These are phyloP conservation scores for Antidorcas marsupialis DNA, from an alignment of 2,113 vertebrate genomes.

Conservation along the genomic window DNA sequence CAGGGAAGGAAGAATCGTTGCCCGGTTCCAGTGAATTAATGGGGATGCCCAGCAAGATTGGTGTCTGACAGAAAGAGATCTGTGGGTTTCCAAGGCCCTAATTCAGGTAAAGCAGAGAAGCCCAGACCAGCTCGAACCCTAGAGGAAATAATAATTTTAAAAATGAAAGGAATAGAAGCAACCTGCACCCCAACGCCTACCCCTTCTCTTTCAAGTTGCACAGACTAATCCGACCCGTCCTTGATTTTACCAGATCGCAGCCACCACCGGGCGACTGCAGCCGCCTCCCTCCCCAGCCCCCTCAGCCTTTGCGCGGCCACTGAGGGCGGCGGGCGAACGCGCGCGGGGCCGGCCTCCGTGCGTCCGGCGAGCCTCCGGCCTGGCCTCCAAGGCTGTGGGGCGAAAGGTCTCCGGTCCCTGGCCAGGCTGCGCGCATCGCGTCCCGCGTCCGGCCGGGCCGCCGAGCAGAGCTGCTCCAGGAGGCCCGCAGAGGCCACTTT, in stretches of 20 bases:
- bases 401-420: background rate
- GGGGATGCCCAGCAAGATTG: background rate
- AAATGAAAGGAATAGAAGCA: background rate
- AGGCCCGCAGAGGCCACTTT: constrained; percentile 75
- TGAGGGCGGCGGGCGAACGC: background rate
- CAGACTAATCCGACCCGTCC: background rate
- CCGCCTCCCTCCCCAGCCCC: background rate
- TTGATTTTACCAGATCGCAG: background rate
- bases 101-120: constrained; percentile 8
- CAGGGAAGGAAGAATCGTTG: background rate
- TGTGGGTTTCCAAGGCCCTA: background rate
- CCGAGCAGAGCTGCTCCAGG: background rate
- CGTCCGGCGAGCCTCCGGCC: background rate
- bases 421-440: background rate
- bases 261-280: background rate
- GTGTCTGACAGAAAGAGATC: background rate
- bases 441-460: background rate
- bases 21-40: background rate
- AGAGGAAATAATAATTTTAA: background rate
- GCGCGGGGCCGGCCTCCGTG: background rate
- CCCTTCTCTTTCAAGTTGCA: background rate
- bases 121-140: background rate
- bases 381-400: background rate
- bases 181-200: background rate
- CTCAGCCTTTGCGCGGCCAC: background rate